These are phyloP conservation scores for Sphenopsis melanotis DNA, from an alignment of 2,797 vertebrate species.

Conservation along the genomic window DNA sequence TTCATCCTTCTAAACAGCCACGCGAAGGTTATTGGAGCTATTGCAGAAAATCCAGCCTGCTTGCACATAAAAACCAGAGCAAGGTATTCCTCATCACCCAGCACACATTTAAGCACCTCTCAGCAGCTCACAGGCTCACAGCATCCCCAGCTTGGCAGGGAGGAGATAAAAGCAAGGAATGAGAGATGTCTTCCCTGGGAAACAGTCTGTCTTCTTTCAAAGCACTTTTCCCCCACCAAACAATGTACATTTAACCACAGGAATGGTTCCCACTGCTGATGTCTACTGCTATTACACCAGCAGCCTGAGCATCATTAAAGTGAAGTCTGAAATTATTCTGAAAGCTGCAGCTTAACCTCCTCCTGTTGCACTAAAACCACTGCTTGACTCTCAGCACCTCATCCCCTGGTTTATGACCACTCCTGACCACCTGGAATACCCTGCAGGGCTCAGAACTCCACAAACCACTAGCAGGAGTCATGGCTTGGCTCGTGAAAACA, in stretches of 20 bases:
- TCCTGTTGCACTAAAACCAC: not conserved
- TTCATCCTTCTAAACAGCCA: constrained; percentile 55
- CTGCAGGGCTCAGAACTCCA: not conserved
- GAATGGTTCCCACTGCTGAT: not conserved
- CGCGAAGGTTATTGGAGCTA: constrained; percentile 1
- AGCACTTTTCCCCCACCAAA: not conserved
- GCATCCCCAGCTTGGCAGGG: not conserved
- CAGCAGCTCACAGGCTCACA: not conserved
- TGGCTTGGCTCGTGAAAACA: not conserved
- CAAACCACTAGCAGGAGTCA: not conserved
- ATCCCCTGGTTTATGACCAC: not conserved
- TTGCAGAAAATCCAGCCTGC: constrained; percentile 10
- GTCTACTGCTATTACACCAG: not conserved
- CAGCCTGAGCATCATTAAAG: not conserved
- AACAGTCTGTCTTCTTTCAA: not conserved
- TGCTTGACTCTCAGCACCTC: not conserved
- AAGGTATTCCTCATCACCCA: constrained; percentile 16
- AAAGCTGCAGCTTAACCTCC: not conserved
- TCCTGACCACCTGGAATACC: not conserved
- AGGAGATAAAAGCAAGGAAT: constrained; percentile 11
- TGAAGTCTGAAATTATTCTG: not conserved
- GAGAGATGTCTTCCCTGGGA: not conserved
- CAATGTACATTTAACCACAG: not conserved
- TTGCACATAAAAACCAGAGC: not conserved
- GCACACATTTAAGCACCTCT: not conserved